These are phyloP conservation scores for Atherinomorus stipes DNA, from an alignment of 2,113 vertebrate species.

Conservation along the genomic window DNA sequence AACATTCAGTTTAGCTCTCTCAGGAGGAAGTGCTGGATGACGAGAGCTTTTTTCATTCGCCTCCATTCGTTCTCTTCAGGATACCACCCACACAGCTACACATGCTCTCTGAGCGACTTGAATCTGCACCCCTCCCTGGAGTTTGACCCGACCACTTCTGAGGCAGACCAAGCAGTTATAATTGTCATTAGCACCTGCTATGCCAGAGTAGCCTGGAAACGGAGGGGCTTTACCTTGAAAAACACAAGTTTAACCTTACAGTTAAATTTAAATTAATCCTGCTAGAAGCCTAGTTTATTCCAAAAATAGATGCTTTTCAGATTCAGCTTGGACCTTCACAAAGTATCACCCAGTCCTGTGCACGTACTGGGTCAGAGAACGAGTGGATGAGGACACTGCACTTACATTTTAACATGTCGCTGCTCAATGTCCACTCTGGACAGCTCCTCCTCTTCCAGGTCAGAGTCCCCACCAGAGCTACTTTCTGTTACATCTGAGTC, in stretches of 20 bases:
- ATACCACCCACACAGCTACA: constrained; percentile 48
- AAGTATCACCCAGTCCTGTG: not conserved
- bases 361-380: not conserved
- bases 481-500: constrained; percentile 98
- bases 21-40: constrained; percentile 48
- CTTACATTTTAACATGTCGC: constrained; percentile 94
- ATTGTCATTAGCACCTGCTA: constrained; percentile 68
- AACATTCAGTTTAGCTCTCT: constrained; percentile 42
- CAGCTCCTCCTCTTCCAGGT: constrained; percentile 95
- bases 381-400: constrained; percentile 3
- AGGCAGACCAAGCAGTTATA: constrained; percentile 39
- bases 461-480: constrained; percentile 97
- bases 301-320: not conserved
- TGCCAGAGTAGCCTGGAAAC: constrained; percentile 24
- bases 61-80: constrained; percentile 31
- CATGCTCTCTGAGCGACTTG: constrained; percentile 25
- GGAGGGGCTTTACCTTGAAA: constrained; percentile 38
- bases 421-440: constrained; percentile 91
- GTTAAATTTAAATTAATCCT: not conserved
- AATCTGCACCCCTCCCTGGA: constrained; percentile 59
- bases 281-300: not conserved
- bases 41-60: constrained; percentile 24
- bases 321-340: not conserved
- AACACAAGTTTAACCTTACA: not conserved
- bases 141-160: constrained; percentile 54